Conservation (phyloP, 1,140 invertebrate species). For the Zaprionus gabonicus region DNA sequence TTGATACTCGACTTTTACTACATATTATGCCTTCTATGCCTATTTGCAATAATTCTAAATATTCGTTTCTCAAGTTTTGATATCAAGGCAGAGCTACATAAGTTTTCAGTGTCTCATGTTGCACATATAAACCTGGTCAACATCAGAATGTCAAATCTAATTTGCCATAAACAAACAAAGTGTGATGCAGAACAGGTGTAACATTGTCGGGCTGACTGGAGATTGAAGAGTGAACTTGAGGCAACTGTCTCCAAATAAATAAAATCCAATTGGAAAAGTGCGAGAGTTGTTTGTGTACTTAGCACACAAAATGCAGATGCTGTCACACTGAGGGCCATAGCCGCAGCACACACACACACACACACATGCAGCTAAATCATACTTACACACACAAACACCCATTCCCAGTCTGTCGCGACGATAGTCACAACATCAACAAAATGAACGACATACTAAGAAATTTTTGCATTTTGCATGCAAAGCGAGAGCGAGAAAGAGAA, state of each 20-base stretch:
- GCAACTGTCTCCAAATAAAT: constrained; percentile 43
- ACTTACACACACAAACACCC: constrained; percentile 4
- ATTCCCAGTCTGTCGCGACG: neutral
- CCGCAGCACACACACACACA: constrained; percentile 9
- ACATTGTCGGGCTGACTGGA: constrained; percentile 19
- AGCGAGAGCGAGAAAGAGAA: constrained; percentile 1
- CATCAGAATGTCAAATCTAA: constrained; percentile 15
- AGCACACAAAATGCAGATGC: constrained; percentile 46
- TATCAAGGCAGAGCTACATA: neutral
- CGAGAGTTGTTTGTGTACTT: constrained; percentile 39
- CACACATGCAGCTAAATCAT: neutral
- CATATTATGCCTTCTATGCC: neutral
- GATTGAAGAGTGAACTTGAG: constrained; percentile 6
- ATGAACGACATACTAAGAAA: constrained; percentile 11
- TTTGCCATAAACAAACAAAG: constrained; percentile 37
- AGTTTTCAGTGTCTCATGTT: neutral
- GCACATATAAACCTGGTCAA: neutral
- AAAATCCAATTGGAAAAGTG: constrained; percentile 56
- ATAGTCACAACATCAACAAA: constrained; percentile 29
- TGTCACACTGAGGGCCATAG: constrained; percentile 40
- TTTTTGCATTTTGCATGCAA: constrained; percentile 31
- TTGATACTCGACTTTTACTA: neutral
- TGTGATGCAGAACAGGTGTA: constrained; percentile 14
- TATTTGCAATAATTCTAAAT: neutral
- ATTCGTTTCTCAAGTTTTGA: neutral